These are phyloP conservation scores for Rhopalosiphum padi DNA, from an alignment of 1,140 invertebrate species.

Conservation along the genomic window DNA sequence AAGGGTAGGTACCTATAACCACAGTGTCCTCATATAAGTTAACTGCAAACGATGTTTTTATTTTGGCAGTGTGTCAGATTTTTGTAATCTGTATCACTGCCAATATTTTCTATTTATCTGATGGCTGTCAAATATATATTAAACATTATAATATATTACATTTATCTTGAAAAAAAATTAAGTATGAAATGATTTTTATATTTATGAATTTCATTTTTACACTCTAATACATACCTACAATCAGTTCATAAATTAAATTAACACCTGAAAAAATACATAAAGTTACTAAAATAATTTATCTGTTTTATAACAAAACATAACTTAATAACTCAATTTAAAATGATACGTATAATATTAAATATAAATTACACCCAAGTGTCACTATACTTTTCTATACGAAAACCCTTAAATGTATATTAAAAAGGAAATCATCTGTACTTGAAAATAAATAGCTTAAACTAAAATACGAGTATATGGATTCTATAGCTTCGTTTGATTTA, in stretches of 20 bases:
- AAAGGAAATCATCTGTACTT: not conserved
- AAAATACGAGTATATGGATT: too few species aligned
- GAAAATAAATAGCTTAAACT: not conserved
- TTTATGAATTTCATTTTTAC: not conserved
- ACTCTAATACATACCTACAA: not conserved
- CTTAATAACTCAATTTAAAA: not conserved
- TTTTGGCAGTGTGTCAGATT: slow-evolving; percentile 32
- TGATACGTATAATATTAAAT: not conserved
- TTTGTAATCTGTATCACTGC: not conserved
- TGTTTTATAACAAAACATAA: not conserved
- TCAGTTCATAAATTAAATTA: not conserved
- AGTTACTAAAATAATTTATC: not conserved
- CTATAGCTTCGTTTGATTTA: too few species aligned
- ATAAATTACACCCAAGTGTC: not conserved
- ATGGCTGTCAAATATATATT: not conserved
- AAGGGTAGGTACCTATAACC: not conserved
- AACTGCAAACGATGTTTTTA: slow-evolving; percentile 4
- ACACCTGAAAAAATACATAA: not conserved
- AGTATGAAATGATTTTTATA: not conserved
- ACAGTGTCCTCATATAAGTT: not conserved
- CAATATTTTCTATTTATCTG: slow-evolving; percentile 31
- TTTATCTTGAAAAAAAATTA: not conserved
- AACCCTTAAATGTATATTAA: not conserved
- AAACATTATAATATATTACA: not conserved
- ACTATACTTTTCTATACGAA: not conserved